A percentile compares a stretch with the other conserved stretches of the same genome.
Conservation (phyloP, 2,888 invertebrate species). For the Calameuta pallipes region DNA sequence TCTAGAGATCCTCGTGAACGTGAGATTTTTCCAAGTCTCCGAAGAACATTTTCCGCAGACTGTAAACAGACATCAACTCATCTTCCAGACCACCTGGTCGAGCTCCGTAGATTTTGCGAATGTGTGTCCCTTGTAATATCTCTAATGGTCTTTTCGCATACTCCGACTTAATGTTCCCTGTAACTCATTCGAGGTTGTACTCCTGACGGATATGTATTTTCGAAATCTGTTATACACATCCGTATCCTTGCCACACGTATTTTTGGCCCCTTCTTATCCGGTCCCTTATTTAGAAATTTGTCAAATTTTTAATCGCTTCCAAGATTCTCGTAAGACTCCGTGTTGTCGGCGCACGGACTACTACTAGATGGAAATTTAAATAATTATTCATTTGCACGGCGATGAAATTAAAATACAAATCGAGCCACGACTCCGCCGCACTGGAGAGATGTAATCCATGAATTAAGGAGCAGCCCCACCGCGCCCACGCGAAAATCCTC, state of each 20-base stretch:
- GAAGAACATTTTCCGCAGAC: background rate
- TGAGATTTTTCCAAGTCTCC: background rate
- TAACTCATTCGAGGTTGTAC: background rate
- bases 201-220: background rate
- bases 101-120: background rate
- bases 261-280: background rate
- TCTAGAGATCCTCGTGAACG: no score
- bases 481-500: constrained; percentile 29
- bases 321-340: background rate
- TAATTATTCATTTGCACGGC: constrained; percentile 44
- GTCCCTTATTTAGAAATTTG: background rate
- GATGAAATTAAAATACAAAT: constrained; percentile 45
- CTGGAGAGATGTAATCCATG: constrained; percentile 33
- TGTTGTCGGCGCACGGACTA: background rate
- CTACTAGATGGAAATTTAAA: constrained; percentile 32
- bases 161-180: no score
- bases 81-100: background rate
- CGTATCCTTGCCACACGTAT: background rate
- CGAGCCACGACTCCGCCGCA: constrained; percentile 22
- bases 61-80: background rate
- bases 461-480: constrained; percentile 41
- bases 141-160: background rate
- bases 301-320: background rate
- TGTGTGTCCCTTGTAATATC: background rate
- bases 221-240: background rate